Evolutionary conservation across 2,888 invertebrate species (phyloP), one percentile per base, ranked within the genome.

Genomic region (Acronicta alni): DNA sequence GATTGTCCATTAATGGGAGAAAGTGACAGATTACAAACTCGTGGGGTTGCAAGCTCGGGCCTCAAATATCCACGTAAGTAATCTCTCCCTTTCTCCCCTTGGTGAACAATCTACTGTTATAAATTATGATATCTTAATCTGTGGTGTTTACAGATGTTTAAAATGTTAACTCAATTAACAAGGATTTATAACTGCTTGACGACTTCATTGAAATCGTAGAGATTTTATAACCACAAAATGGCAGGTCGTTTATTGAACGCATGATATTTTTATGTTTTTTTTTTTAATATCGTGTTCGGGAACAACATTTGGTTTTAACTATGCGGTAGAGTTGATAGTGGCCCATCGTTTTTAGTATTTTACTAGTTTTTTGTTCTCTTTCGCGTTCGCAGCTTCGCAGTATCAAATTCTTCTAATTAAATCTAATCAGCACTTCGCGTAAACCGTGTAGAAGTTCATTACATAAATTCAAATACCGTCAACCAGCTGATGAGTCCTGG

Each of bases 381-480:
- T 30, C 14, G 14, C 37, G 32, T 23, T 32, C 41, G 37, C 26
- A 12, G 30, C 12, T 26, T 43, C 23, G 43, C 10, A 26, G 7
- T 43, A 43, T 43, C 32, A 32, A 46, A 61, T 42, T 65, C 1
- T 35, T 7, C 8, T 17, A 45, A 45, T 14, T 18, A 32, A 37
- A 51, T 38, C 14, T 20, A 47, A 23, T 37, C 17, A 17, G 47
- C 44, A 48, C 47, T 67, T 39, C 10, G 42, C 43, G 39, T 41
- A 26, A 38, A n/a, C 17, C 26, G 32, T 43, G 41, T 46, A 17
- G 49, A 30, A 57, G 53, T 69, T 64, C 39, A 54, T 51, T 44
- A 49, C 8, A 46, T 49, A 48, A 37, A 47, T n/a, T 44, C 15
- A 42, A 63, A 60, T 51, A 55, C 15, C 45, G 42, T 30, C 17